These are phyloP conservation scores for Zosterops borbonicus DNA, from an alignment of 2,113 vertebrate genomes.

Conservation along the genomic window DNA sequence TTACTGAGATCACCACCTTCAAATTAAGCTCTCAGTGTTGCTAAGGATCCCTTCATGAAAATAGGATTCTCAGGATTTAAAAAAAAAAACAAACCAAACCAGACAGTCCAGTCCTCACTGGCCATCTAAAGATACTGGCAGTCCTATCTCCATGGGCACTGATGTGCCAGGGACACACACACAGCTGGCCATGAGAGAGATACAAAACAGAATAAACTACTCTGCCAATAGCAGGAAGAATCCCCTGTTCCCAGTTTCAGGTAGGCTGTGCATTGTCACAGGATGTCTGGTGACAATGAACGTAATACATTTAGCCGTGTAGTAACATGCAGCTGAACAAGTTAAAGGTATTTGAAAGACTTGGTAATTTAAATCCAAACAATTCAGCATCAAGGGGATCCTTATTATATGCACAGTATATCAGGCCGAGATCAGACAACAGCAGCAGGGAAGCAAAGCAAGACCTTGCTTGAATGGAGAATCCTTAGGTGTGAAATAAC, in stretches of 20 bases:
- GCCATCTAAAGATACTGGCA: not conserved
- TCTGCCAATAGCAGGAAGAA: not conserved
- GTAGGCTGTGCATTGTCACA: not conserved
- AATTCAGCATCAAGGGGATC: not conserved
- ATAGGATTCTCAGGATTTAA: not conserved
- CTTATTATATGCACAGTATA: not conserved
- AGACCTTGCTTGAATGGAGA: not conserved
- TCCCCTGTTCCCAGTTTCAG: not conserved
- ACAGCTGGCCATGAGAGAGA: not conserved
- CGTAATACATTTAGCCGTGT: not conserved
- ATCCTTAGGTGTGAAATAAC: not conserved
- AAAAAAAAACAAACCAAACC: not conserved
- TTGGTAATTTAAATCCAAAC: not conserved
- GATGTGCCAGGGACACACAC: not conserved
- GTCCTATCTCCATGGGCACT: not conserved
- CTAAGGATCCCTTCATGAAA: not conserved
- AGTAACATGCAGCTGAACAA: not conserved
- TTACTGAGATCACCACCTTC: not conserved
- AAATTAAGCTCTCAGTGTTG: not conserved
- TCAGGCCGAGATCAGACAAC: not conserved
- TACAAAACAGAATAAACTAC: not conserved
- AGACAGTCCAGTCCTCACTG: not conserved
- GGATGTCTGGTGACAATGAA: not conserved
- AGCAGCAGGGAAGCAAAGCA: not conserved
- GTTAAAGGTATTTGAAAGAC: not conserved